Evolutionary conservation across 1,140 invertebrate genomes (phyloP).

Genomic region (Platorchestia sp.): DNA sequence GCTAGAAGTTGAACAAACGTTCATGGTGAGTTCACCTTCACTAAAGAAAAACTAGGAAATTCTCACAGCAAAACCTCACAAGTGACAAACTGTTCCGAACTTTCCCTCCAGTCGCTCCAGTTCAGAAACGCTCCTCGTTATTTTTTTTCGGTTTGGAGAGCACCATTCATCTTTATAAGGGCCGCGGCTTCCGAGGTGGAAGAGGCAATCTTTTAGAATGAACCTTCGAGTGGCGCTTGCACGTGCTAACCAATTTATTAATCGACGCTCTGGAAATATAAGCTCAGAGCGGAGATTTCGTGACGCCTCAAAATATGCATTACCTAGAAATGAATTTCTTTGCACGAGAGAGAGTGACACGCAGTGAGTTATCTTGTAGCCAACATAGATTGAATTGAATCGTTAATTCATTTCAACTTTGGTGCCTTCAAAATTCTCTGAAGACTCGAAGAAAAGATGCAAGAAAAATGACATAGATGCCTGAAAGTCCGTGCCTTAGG

Average conservation of each 20-base stretch:
- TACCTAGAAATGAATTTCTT: not conserved
- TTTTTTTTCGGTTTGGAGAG: not conserved
- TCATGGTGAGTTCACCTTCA: not conserved
- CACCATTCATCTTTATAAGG: not conserved
- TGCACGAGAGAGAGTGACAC: too few species aligned
- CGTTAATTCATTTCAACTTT: too few species aligned
- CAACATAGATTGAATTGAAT: too few species aligned
- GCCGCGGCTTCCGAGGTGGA: not conserved
- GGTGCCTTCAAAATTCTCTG: too few species aligned
- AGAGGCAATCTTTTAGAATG: not conserved
- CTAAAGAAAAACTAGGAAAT: not conserved
- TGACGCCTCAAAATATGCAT: not conserved
- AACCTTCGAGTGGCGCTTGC: not conserved
- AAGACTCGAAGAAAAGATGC: too few species aligned
- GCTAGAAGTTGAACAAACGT: not conserved
- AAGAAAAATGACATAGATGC: too few species aligned
- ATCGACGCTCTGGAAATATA: not conserved
- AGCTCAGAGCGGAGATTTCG: not conserved
- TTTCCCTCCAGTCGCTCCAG: not conserved
- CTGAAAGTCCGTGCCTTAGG: too few species aligned
- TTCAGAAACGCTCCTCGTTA: not conserved
- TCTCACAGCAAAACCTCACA: not conserved
- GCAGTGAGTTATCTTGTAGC: too few species aligned
- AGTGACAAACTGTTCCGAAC: not conserved
- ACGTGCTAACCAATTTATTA: constrained; percentile 9